A percentile compares a stretch with the other conserved stretches of the same genome.
phyloP scores from a whole-genome alignment of 2,888 invertebrate genomes.

The Drosophila paramelanica region DNA sequence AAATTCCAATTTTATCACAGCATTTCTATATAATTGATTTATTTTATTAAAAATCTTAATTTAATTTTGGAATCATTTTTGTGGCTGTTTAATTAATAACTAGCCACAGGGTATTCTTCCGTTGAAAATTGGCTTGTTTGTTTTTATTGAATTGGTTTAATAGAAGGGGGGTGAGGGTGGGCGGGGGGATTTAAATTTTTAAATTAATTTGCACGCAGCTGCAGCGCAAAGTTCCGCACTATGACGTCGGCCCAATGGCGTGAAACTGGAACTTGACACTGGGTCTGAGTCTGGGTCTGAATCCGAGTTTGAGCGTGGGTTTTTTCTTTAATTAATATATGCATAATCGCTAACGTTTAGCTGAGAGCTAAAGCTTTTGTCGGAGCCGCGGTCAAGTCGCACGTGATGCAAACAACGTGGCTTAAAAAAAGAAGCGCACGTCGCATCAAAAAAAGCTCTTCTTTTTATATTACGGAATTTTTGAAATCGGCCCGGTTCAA shows the following conservation, averaged over 20 bases:
- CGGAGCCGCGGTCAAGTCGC: conserved; percentile 15
- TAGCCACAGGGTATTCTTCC: conserved; percentile 14
- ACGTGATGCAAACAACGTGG: conserved; percentile 66
- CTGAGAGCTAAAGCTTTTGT: not conserved
- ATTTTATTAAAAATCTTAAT: too few relatives aligned
- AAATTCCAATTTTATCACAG: too few relatives aligned
- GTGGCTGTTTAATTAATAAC: not conserved
- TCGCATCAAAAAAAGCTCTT: conserved; percentile 2
- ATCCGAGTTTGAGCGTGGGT: conserved; percentile 18
- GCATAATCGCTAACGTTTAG: conserved; percentile 1
- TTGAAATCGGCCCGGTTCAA: conserved; percentile 59
- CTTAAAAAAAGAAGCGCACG: conserved; percentile 16
- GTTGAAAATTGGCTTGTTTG: not conserved
- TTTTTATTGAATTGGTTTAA: conserved; percentile 16
- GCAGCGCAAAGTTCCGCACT: conserved; percentile 50
- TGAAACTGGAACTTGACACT: conserved; percentile 33
- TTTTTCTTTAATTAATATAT: conserved; percentile 27
- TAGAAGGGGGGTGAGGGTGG: not conserved
- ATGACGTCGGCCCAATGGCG: conserved; percentile 36
- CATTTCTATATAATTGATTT: too few relatives aligned
- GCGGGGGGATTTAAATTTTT: conserved; percentile 22
- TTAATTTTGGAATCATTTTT: too few relatives aligned
- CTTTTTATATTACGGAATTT: conserved; percentile 29
- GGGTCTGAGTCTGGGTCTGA: conserved; percentile 19
- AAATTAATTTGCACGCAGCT: conserved; percentile 65